Base-by-base conservation (phyloP, 1,140 invertebrate genomes). In the Battus philenor region DNA sequence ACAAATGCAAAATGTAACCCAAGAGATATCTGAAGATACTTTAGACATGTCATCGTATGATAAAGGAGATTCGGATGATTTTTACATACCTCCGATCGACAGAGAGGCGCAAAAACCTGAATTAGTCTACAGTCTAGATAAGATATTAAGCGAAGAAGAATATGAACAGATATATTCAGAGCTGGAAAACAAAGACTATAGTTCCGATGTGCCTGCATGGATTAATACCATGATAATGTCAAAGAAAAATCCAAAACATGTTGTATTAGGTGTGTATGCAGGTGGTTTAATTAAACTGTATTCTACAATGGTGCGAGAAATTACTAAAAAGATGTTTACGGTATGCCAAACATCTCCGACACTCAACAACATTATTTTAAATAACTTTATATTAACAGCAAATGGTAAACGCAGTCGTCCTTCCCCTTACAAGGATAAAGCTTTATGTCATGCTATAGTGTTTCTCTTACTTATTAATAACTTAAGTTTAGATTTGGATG, bases 41-140 rank as follows among this genome's bases (percentile, higher is more conserved):
- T 3, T 76, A 4, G 78, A 82, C 44, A 16, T 79, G 20, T 57
- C 76, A 0, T 46, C 54, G 0, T 79, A 79, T 11, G 59, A 62
- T 7, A 68, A 65, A 15, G 48, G 32, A 2, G 50, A 79, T 46
- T 56, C 68, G 0, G 76, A 84, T 29, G 73, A 81, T 10, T 69
- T 79, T 16, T 80, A 81, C 30, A 63, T 82, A 59, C 80, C 78
- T 3, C 50, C 64, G 0, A 79, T 79, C 5, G 59, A 84, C 15
- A 50, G 75, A 26, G 48, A 59, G 7, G 78, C 78, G 1, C 39
- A 46, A 5, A 54, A 44, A 18, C 56, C 56, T 3, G 57, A 68
- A 11, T 47, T 66, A 7, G 63, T 84, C 0, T 82, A 79, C 34
- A 54, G 68, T 26, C 41, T 77, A 6, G 36, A 71, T 11, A 57